Percentiles rank a stretch among this genome's conserved stretches.
Evolutionary conservation across 2,888 invertebrate genomes (phyloP).

Genomic region (Erebia epiphron): DNA sequence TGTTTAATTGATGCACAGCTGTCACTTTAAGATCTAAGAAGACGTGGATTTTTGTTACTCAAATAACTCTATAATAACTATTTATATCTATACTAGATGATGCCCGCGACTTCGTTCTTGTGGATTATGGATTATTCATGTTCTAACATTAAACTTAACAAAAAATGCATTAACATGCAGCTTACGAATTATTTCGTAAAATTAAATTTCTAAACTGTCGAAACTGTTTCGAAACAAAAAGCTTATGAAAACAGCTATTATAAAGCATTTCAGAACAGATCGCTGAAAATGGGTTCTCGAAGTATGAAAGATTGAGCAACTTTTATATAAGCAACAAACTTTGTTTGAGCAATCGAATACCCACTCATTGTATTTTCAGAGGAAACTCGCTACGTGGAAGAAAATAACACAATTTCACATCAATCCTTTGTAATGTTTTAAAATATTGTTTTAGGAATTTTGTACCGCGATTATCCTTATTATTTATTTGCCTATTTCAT

Average conservation of each 20-base stretch:
- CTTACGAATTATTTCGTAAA: too few species aligned
- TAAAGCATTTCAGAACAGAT: constrained; percentile 29
- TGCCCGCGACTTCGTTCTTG: too few species aligned
- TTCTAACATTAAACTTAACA: too few species aligned
- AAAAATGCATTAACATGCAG: too few species aligned
- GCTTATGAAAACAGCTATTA: constrained; percentile 27
- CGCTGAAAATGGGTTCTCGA: constrained; percentile 32
- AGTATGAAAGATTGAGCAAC: constrained; percentile 34
- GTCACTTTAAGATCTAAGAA: constrained; percentile 78
- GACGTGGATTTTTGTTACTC: constrained; percentile 70
- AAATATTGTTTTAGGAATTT: neutral
- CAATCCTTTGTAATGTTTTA: neutral
- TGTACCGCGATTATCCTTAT: neutral
- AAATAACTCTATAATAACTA: constrained; percentile 35
- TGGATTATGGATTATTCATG: too few species aligned
- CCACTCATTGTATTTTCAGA: constrained; percentile 32
- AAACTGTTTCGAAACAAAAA: neutral
- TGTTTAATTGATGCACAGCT: constrained; percentile 80
- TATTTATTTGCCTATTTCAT: too few species aligned
- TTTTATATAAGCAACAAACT: constrained; percentile 35
- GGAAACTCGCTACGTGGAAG: constrained; percentile 8
- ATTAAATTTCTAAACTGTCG: neutral
- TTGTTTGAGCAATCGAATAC: constrained; percentile 30
- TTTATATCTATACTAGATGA: too few species aligned
- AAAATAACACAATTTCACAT: constrained; percentile 11